Percentiles rank a stretch among this genome's conserved stretches.
Evolutionary conservation across 1,140 invertebrate species (phyloP).

Genomic region (Anastrepha obliqua): DNA sequence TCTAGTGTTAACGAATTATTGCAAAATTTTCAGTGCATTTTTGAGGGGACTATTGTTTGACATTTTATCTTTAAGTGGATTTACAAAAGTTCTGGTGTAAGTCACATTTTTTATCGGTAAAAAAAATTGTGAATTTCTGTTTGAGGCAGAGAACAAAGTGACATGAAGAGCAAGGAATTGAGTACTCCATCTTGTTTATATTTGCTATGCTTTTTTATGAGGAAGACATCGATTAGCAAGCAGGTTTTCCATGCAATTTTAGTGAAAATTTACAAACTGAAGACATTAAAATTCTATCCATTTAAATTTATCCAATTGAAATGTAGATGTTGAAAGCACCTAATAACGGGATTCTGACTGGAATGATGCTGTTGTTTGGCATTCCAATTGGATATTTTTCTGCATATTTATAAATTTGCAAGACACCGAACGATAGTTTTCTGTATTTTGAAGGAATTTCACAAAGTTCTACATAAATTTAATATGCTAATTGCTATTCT

Average conservation of each 20-base stretch:
- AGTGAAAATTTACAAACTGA: too few species aligned
- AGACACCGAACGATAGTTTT: too few species aligned
- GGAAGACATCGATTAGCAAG: too few species aligned
- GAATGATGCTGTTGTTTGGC: not conserved
- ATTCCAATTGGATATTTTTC: not conserved
- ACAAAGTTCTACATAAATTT: too few species aligned
- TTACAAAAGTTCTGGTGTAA: conserved; percentile 52
- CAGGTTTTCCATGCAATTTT: too few species aligned
- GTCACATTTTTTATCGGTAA: not conserved
- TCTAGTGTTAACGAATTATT: conserved; percentile 54
- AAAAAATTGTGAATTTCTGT: not conserved
- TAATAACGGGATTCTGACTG: not conserved
- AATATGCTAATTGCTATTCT: too few species aligned
- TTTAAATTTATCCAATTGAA: too few species aligned
- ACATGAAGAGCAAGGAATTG: not conserved
- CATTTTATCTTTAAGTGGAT: conserved; percentile 46
- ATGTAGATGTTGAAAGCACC: not conserved
- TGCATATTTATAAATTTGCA: too few species aligned
- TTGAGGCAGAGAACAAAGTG: not conserved
- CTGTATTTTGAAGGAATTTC: too few species aligned
- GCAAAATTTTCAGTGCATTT: conserved; percentile 54
- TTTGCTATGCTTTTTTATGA: not conserved
- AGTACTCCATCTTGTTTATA: conserved; percentile 41
- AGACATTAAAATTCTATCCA: too few species aligned
- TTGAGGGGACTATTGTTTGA: conserved; percentile 27